phyloP scores from a whole-genome alignment of 2,113 vertebrate genomes.

The Gorsachius goisagi region DNA sequence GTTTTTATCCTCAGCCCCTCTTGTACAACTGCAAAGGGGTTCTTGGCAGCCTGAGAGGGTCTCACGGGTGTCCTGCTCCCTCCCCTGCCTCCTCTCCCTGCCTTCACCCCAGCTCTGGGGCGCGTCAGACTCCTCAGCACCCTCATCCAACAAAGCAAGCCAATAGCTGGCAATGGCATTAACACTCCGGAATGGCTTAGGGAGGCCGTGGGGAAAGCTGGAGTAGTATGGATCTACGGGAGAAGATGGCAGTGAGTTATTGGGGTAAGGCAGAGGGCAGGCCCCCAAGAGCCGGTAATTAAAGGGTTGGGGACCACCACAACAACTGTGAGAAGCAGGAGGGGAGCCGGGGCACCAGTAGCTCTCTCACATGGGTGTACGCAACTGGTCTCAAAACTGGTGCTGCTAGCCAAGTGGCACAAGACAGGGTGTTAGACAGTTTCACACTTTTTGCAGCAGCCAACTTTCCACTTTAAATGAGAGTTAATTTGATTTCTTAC shows the following conservation, averaged over 20 bases:
- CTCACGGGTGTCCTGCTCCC: not conserved
- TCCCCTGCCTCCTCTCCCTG: not conserved
- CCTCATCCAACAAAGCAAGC: not conserved
- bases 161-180: not conserved
- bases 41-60: not conserved
- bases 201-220: not conserved
- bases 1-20: not conserved
- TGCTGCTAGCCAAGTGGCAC: not conserved
- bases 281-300: not conserved
- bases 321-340: not conserved
- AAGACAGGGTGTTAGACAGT: not conserved
- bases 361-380: not conserved
- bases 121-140: not conserved
- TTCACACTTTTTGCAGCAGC: not conserved
- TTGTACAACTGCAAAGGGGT: not conserved
- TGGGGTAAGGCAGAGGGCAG: not conserved
- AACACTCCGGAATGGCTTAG: not conserved
- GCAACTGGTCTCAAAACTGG: not conserved
- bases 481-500: not conserved
- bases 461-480: not conserved
- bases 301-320: not conserved
- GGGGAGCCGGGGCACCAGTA: not conserved
- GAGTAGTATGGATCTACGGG: rapidly evolving
- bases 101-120: not conserved
- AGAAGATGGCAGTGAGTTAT: not conserved